phyloP scores from a whole-genome alignment of 2,888 invertebrate genomes.

The Saturnia pavonia region DNA sequence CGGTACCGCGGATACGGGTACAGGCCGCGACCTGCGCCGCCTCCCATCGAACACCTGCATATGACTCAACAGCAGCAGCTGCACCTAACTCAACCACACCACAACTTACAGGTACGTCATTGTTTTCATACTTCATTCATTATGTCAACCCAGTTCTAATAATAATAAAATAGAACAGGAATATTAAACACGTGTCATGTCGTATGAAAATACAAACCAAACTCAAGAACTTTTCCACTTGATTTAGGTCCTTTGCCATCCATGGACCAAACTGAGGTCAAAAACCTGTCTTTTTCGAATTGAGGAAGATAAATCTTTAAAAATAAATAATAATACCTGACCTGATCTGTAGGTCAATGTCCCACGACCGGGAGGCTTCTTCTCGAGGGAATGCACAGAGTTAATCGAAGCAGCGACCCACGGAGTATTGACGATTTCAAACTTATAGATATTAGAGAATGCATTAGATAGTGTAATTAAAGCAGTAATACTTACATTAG shows the following conservation, averaged over 20 bases:
- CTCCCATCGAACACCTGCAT: slow-evolving; percentile 83
- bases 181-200: not conserved
- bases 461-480: too few species aligned
- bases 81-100: slow-evolving; percentile 91
- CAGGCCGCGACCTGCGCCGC: slow-evolving; percentile 68
- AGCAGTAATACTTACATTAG: too few species aligned
- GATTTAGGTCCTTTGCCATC: not conserved
- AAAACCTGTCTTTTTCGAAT: not conserved
- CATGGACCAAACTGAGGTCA: not conserved
- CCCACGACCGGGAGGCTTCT: not conserved
- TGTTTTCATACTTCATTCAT: not conserved
- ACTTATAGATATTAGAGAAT: not conserved
- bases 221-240: not conserved
- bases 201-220: not conserved
- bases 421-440: not conserved
- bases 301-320: not conserved
- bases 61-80: slow-evolving; percentile 94
- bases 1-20: slow-evolving; percentile 80
- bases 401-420: not conserved
- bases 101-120: slow-evolving; percentile 87
- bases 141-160: not conserved
- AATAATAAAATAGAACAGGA: too few species aligned
- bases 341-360: not conserved
- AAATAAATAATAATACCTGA: not conserved
- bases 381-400: not conserved